These are phyloP conservation scores for Oithona nana DNA, from an alignment of 2,888 invertebrate species.

Conservation along the genomic window DNA sequence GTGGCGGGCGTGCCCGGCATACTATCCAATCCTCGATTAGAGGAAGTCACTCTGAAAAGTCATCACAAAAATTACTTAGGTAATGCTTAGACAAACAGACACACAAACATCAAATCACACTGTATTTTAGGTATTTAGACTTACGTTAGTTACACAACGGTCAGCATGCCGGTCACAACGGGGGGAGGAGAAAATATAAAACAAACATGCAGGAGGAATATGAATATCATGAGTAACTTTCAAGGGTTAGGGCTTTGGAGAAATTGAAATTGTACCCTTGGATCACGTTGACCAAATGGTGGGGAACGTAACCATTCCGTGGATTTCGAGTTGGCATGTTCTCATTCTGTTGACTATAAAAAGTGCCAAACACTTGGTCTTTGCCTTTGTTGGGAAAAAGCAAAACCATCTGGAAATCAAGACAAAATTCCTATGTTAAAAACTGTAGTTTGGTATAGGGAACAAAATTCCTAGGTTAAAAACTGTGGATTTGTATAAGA, in stretches of 20 bases:
- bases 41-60: constrained; percentile 10
- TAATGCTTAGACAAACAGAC: not conserved
- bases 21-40: constrained; percentile 7
- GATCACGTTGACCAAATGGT: constrained; percentile 15
- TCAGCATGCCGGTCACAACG: not conserved
- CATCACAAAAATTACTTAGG: no score
- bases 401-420: constrained; percentile 43
- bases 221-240: no score
- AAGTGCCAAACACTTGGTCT: constrained; percentile 63
- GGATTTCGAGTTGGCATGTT: constrained; percentile 1
- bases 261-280: constrained; percentile 1
- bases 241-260: not conserved
- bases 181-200: not conserved
- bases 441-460: no score
- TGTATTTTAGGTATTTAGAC: no score
- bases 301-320: constrained; percentile 16
- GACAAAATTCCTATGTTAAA: no score
- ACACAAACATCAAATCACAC: no score
- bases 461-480: no score
- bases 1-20: not conserved
- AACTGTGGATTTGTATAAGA: no score
- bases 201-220: no score
- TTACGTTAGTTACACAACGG: not conserved
- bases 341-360: constrained; percentile 37
- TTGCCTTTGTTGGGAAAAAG: constrained; percentile 73